phyloP scores from a whole-genome alignment of 2,113 vertebrate genomes.

The Cariama cristata region DNA sequence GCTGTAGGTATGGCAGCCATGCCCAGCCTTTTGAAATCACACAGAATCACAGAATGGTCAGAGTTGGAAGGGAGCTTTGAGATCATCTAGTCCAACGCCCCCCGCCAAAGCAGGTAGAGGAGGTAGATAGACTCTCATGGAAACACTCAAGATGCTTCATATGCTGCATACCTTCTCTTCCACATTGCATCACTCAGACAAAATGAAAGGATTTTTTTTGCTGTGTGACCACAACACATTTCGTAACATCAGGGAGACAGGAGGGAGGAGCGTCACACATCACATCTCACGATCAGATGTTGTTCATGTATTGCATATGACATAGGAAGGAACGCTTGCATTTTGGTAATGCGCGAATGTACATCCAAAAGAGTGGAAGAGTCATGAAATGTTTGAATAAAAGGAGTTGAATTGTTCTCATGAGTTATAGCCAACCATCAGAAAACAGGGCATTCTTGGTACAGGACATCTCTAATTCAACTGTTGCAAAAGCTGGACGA shows the following conservation, averaged over 20 bases:
- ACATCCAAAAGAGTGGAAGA: neutral
- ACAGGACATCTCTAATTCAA: neutral
- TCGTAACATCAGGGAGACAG: neutral
- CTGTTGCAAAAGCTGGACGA: neutral
- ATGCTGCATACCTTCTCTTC: neutral
- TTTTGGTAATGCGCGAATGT: neutral
- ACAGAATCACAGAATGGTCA: too few relatives aligned
- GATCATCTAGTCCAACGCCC: too few relatives aligned
- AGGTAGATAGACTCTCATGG: neutral
- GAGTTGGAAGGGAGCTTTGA: too few relatives aligned
- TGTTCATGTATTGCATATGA: neutral
- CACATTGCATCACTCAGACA: neutral
- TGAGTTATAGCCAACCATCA: neutral
- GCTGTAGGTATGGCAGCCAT: neutral
- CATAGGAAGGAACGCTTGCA: neutral
- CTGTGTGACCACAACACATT: neutral
- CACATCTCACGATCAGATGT: neutral
- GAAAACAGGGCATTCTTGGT: neutral
- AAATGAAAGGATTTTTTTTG: neutral
- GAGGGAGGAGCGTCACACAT: neutral
- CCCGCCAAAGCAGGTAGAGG: too few relatives aligned
- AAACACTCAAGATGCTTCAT: neutral
- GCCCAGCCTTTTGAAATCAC: neutral
- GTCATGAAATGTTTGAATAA: neutral
- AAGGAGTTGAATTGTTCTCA: neutral